Evolutionary conservation across 2,113 vertebrate species (phyloP).

Genomic region (Bubo blakistoni): DNA sequence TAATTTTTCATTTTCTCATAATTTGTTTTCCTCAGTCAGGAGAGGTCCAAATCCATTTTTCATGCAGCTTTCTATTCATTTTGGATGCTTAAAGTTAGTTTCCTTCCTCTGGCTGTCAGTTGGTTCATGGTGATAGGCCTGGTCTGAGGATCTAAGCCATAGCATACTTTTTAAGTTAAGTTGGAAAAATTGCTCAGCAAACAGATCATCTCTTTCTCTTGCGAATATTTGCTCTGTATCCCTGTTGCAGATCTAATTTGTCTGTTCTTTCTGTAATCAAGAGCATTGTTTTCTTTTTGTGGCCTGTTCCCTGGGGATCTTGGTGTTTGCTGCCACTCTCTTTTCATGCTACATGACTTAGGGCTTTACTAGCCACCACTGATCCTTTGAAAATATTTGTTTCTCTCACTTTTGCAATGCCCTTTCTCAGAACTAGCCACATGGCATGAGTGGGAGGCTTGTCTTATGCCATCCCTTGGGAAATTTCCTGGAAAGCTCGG

Average conservation of each 20-base stretch:
- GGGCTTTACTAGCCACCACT: not conserved
- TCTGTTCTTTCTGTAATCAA: not conserved
- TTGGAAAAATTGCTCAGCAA: not conserved
- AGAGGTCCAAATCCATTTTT: not conserved
- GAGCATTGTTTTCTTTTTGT: not conserved
- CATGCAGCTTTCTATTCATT: not conserved
- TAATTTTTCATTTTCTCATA: not conserved
- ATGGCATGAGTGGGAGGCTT: not conserved
- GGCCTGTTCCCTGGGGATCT: not conserved
- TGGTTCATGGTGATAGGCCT: not conserved
- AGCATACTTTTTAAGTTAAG: not conserved
- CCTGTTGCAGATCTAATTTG: not conserved
- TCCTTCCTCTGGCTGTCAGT: not conserved
- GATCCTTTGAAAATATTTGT: not conserved
- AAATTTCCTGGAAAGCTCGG: constrained; percentile 42
- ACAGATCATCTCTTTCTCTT: not conserved
- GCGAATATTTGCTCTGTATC: not conserved
- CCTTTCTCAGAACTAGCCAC: not conserved
- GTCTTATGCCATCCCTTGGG: not conserved
- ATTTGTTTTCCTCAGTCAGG: not conserved
- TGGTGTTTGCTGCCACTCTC: not conserved
- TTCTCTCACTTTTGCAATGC: not conserved
- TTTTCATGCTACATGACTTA: not conserved
- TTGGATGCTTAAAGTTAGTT: not conserved
- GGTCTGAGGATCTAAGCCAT: not conserved